Evolutionary conservation across 2,797 vertebrate genomes (phyloP).

Genomic region (Cossypha caffra): DNA sequence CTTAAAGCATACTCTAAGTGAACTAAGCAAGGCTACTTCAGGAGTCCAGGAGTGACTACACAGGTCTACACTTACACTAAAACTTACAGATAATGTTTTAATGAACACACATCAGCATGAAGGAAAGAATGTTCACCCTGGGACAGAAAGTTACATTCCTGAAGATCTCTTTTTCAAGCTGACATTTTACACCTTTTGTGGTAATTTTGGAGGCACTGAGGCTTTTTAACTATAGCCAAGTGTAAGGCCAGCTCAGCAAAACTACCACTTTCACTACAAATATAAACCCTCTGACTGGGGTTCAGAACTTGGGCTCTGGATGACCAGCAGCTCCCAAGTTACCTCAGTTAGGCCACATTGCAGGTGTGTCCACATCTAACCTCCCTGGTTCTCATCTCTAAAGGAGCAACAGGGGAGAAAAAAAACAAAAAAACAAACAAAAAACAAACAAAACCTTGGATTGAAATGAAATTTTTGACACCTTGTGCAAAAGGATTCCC

Average conservation of each 20-base stretch:
- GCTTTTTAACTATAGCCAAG: background rate
- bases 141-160: background rate
- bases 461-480: background rate
- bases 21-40: background rate
- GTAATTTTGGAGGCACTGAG: background rate
- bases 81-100: background rate
- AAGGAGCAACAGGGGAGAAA: background rate
- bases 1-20: background rate
- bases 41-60: background rate
- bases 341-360: fast-evolving
- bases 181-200: background rate
- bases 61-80: background rate
- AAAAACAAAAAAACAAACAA: background rate
- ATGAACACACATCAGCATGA: background rate
- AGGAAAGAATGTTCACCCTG: background rate
- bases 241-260: background rate
- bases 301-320: background rate
- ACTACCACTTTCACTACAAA: background rate
- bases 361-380: background rate
- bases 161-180: background rate
- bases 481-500: background rate
- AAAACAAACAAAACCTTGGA: fast-evolving
- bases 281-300: background rate
- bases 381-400: background rate
- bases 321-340: background rate